Base-by-base conservation (phyloP, 2,113 vertebrate species). In the Centropristis striata region DNA sequence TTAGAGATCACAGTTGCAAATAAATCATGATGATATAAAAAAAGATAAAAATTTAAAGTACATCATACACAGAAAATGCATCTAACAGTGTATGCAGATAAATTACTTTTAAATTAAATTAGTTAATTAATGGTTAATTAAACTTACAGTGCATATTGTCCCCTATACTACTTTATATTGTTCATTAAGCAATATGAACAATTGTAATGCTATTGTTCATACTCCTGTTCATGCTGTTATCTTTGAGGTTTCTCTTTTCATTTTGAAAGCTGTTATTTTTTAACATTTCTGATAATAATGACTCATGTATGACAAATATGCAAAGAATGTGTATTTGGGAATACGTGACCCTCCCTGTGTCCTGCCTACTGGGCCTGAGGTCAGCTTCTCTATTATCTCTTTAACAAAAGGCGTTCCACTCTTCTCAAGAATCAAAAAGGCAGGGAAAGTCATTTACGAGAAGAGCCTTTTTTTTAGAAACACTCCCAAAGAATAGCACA, bases 341-440 rank as follows among this genome's bases (percentile, higher is more conserved):
- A 74, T 81, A 66, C 42, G 20, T 42, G 51, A 65, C 37, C 23
- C 21, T 78, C 42, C 63, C 39, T 58, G 72, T 69, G 53, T 73
- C 50, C 58, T 51, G 12, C 27, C 66, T n/a, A 39, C 65, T 74
- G 15, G 77, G 50, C 58, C 61, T 60, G 53, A 57, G 77, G 80
- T 91, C 81, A 88, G 42, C 75, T 67, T 70, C 66, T 41, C 12
- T 36, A 9, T 86, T 80, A 32, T 81, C 55, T 80, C 2, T 25
- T 8, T 32, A 72, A 44, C 47, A 87, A 20, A 15, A 25, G 12
- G 4, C 54, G 71, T 78, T 80, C 46, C 28, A 41, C 46, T 75
- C n/a, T 1, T 39, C 23, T 54, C 18, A 23, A 51, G 21, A 68
- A 39, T 78, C 18, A 67, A 53, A 8, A 18, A 75, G 32, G n/a